Conservation (phyloP, 2,113 vertebrate species). For the Sisor rabdophorus region DNA sequence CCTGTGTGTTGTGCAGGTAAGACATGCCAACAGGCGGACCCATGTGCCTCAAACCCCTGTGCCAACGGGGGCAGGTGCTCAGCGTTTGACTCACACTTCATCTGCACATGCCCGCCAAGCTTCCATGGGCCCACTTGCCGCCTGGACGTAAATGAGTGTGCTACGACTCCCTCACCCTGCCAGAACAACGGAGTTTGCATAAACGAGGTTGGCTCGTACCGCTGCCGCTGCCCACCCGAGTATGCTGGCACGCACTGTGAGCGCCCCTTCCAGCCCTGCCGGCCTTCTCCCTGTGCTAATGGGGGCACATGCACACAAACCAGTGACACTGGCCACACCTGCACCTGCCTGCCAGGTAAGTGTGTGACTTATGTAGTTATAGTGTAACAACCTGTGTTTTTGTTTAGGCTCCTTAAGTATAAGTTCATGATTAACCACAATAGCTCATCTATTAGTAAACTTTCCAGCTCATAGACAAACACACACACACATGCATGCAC, state of each 20-base stretch:
- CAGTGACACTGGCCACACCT: constrained; percentile 84
- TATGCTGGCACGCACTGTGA: constrained; percentile 84
- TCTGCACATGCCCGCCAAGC: constrained; percentile 77
- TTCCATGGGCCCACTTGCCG: constrained; percentile 87
- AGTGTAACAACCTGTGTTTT: background rate
- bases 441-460: constrained; percentile 1
- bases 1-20: constrained; percentile 69
- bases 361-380: background rate
- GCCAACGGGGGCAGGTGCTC: constrained; percentile 85
- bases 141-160: constrained; percentile 91
- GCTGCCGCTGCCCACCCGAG: constrained; percentile 76
- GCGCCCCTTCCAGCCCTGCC: constrained; percentile 88
- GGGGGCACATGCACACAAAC: constrained; percentile 93
- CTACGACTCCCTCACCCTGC: constrained; percentile 62
- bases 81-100: constrained; percentile 75
- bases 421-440: constrained; percentile 42
- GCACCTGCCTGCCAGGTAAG: constrained; percentile 90
- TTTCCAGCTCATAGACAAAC: background rate
- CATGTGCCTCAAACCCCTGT: constrained; percentile 92
- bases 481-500: constrained; percentile 1
- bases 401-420: background rate
- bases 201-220: constrained; percentile 85
- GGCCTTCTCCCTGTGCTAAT: constrained; percentile 89
- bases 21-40: constrained; percentile 85
- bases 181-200: constrained; percentile 77